Base-by-base conservation (phyloP, 2,797 vertebrate species). In the Apogon hyalosoma region DNA sequence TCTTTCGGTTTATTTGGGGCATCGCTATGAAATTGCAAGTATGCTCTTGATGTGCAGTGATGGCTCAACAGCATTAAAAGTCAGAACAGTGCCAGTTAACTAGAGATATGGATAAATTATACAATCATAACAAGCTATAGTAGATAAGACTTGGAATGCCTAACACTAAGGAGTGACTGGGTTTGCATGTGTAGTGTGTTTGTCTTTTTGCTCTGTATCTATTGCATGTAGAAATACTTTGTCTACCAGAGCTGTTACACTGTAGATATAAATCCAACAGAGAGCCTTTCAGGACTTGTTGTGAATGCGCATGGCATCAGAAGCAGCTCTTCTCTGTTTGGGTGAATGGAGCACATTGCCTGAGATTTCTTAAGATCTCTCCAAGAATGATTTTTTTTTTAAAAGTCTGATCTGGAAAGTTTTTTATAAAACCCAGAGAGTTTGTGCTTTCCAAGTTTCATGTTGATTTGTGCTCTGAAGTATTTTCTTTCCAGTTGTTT, bases 351-450 rank as follows among this genome's bases (percentile, higher is more conserved):
- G 55, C 45, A 51, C 24, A 69, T 41, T 6, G 39, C 69, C 24
- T 58, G 46, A 73, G 49, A 82, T 74, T 73, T 84, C 59, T 75
- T 47, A 83, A 78, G 75, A 73, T 77, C 76, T 79, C 74, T 86
- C 63, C 46, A 76, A 76, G 50, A 85, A 67, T 69, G 41, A 28
- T 19, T 72, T 75, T 19, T 72, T 75, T 52, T 68, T 73, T 79
- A 63, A 8, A 63, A 61, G 43, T 72, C 61, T 68, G 15, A 63
- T 70, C 11, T 74, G 54, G 41, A 78, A 80, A 82, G 67, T 77
- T 84, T 78, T 78, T 77, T 80, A 56, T 78, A 77, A 53, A 77
- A 75, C 54, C 53, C 38, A 7, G 54, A 72, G 54, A 76, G 56
- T 72, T 75, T 73, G 16, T 58, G 50, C 57, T 84, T 82, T 77